These are phyloP conservation scores for Ceratina australensis DNA, from an alignment of 1,140 invertebrate species.

Conservation along the genomic window DNA sequence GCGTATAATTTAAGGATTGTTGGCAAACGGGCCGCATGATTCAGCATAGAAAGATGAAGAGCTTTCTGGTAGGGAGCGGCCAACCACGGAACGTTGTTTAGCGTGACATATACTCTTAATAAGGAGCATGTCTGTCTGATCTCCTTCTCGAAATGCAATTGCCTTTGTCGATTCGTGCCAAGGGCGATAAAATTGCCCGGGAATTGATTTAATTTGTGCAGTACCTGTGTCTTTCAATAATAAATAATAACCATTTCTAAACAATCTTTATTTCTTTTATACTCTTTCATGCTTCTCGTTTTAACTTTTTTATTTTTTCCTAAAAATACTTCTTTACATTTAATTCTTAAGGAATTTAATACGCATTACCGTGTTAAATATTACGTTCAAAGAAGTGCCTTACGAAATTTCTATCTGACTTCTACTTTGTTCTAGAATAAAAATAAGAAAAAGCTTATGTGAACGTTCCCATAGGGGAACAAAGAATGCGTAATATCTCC, in stretches of 20 bases:
- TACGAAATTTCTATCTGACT: not conserved
- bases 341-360: no score
- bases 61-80: conserved; percentile 15
- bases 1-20: not conserved
- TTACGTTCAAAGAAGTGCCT: no score
- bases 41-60: conserved; percentile 35
- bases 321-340: no score
- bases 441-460: not conserved
- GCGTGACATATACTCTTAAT: conserved; percentile 44
- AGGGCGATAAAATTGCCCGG: conserved; percentile 65
- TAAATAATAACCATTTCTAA: no score
- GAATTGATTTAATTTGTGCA: not conserved
- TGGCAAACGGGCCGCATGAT: conserved; percentile 14
- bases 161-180: conserved; percentile 63
- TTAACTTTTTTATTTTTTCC: no score
- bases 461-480: not conserved
- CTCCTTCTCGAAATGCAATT: conserved; percentile 54
- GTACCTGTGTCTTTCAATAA: no score
- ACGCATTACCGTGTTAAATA: no score
- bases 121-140: conserved; percentile 38
- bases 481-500: conserved; percentile 2
- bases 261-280: not conserved
- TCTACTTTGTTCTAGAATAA: not conserved
- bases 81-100: conserved; percentile 11
- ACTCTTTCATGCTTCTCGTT: not conserved